These are phyloP conservation scores for Crotalus viridis DNA, from an alignment of 2,113 vertebrate species.

Conservation along the genomic window DNA sequence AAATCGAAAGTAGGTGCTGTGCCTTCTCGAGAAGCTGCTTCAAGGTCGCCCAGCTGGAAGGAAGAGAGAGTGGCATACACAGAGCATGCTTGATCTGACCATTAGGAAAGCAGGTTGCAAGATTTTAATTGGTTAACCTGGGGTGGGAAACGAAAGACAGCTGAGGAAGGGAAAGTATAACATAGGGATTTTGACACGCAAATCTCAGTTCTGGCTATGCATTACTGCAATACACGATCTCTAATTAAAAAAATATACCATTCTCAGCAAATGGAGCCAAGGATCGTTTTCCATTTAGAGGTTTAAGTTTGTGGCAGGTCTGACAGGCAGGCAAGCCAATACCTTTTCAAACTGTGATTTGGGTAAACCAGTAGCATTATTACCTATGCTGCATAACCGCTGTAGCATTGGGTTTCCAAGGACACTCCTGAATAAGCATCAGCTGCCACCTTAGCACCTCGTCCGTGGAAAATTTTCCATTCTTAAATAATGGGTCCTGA, in stretches of 20 bases:
- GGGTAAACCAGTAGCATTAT: not conserved
- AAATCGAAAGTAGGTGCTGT: too few species aligned
- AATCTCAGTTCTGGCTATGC: not conserved
- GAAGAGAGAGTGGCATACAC: not conserved
- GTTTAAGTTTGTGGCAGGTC: not conserved
- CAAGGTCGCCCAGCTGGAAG: too few species aligned
- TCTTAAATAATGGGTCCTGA: not conserved
- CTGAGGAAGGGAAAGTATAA: not conserved
- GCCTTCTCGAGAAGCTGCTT: too few species aligned
- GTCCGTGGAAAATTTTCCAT: not conserved
- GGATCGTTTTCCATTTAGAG: not conserved
- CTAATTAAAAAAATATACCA: not conserved
- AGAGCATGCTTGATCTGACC: not conserved
- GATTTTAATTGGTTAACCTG: not conserved
- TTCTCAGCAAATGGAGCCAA: not conserved
- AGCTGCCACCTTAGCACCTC: not conserved
- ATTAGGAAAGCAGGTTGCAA: not conserved
- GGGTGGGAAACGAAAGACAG: not conserved
- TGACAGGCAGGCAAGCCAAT: not conserved
- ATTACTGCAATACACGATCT: not conserved
- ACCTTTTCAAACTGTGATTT: not conserved
- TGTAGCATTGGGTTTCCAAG: not conserved
- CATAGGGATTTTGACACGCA: not conserved
- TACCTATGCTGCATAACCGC: not conserved
- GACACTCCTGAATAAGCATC: not conserved